phyloP scores from a whole-genome alignment of 2,888 invertebrate genomes.

The Gibbula magus region DNA sequence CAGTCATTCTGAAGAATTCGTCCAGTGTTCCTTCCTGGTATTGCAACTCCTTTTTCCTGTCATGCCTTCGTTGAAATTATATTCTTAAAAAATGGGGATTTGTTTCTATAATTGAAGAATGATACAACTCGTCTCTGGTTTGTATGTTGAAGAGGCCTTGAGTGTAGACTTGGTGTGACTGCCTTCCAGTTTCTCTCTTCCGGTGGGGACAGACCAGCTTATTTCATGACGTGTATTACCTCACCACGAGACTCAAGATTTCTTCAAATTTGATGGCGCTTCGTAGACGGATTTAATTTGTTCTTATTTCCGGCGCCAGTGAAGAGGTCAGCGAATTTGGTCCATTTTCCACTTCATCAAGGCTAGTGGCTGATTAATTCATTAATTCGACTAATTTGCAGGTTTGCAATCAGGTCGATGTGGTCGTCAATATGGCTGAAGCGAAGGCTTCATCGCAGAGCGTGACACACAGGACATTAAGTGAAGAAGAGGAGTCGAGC shows the following conservation, averaged over 20 bases:
- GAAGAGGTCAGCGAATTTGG: constrained; percentile 36
- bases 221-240: background rate
- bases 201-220: no score
- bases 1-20: no score
- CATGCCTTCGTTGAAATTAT: no score
- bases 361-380: constrained; percentile 36
- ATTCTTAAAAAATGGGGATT: no score
- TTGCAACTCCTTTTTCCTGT: no score
- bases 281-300: constrained; percentile 32
- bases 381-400: constrained; percentile 39
- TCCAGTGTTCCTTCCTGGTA: no score
- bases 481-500: background rate
- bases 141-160: no score
- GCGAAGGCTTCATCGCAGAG: background rate
- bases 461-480: constrained; percentile 8
- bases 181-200: no score
- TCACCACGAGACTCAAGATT: constrained; percentile 5
- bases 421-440: constrained; percentile 28
- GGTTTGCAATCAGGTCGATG: constrained; percentile 35
- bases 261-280: constrained; percentile 22
- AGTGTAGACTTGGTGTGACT: no score
- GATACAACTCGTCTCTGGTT: no score
- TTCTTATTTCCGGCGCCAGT: constrained; percentile 34
- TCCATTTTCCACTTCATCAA: constrained; percentile 41
- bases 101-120: no score